Conservation (phyloP, 2,888 invertebrate species). For the Cheilosia pagana region DNA sequence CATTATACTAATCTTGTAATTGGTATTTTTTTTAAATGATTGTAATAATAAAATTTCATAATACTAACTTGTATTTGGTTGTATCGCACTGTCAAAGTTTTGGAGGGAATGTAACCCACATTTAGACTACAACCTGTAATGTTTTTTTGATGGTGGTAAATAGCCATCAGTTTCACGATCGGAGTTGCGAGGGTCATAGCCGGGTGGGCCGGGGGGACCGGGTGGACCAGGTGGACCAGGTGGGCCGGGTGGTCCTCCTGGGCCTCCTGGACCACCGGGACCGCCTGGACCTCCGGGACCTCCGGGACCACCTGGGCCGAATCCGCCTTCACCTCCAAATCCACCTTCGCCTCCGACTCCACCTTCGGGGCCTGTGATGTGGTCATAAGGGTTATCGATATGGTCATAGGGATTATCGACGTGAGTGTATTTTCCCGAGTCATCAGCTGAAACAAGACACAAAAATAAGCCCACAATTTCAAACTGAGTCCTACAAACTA, state of each 20-base stretch:
- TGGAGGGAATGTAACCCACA: too few species aligned
- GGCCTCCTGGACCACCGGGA: constrained; percentile 77
- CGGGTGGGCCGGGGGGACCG: too few species aligned
- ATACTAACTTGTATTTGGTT: too few species aligned
- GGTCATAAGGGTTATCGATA: constrained; percentile 80
- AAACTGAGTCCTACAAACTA: constrained; percentile 28
- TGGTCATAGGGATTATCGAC: constrained; percentile 83
- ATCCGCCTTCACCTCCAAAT: constrained; percentile 78
- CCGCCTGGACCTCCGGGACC: constrained; percentile 80
- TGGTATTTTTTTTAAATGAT: too few species aligned
- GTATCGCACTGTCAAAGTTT: too few species aligned
- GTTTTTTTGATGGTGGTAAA: too few species aligned
- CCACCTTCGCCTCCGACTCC: constrained; percentile 76
- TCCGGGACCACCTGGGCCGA: constrained; percentile 78
- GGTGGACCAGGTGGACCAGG: too few species aligned
- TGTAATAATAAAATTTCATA: too few species aligned
- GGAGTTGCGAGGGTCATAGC: too few species aligned
- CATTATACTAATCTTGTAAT: too few species aligned
- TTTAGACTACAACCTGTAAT: too few species aligned
- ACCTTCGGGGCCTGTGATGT: constrained; percentile 81
- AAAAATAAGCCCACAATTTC: constrained; percentile 77
- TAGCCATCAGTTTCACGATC: too few species aligned
- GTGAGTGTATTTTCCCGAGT: constrained; percentile 82
- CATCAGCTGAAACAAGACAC: constrained; percentile 78
- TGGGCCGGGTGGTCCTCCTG: constrained; percentile 73